A percentile compares a stretch with the other conserved stretches of the same genome.
Evolutionary conservation across 1,140 invertebrate species (phyloP).

Genomic region (Ostrea edulis): DNA sequence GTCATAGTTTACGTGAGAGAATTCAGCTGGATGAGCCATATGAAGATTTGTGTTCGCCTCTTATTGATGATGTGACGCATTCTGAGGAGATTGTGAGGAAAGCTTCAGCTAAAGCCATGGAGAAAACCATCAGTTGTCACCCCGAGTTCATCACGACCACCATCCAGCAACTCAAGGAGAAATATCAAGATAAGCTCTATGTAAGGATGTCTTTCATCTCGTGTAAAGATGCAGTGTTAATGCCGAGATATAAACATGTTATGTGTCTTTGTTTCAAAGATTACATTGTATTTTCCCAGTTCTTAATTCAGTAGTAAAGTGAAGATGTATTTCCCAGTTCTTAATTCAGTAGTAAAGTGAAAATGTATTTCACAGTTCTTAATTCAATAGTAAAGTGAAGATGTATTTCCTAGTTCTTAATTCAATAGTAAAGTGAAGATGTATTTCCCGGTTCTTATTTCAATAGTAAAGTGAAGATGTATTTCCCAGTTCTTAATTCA

Average conservation of each 20-base stretch:
- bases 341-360: too few relatives aligned
- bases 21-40: slow-evolving; percentile 81
- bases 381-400: too few relatives aligned
- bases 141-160: slow-evolving; percentile 81
- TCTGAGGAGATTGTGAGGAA: slow-evolving; percentile 88
- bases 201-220: slow-evolving; percentile 77
- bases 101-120: slow-evolving; percentile 88
- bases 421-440: too few relatives aligned
- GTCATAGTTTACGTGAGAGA: slow-evolving; percentile 83
- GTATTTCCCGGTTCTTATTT: too few relatives aligned
- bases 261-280: background rate
- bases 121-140: slow-evolving; percentile 84
- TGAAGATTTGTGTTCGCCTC: slow-evolving; percentile 80
- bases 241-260: background rate
- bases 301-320: background rate
- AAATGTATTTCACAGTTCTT: too few relatives aligned
- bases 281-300: background rate
- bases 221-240: background rate
- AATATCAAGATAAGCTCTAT: slow-evolving; percentile 89
- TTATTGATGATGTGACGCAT: slow-evolving; percentile 90
- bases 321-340: background rate
- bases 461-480: too few relatives aligned
- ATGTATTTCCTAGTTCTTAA: too few relatives aligned
- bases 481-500: too few relatives aligned
- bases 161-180: slow-evolving; percentile 84